These are phyloP conservation scores for Anodontia alba DNA, from an alignment of 2,888 invertebrate species.

Conservation along the genomic window DNA sequence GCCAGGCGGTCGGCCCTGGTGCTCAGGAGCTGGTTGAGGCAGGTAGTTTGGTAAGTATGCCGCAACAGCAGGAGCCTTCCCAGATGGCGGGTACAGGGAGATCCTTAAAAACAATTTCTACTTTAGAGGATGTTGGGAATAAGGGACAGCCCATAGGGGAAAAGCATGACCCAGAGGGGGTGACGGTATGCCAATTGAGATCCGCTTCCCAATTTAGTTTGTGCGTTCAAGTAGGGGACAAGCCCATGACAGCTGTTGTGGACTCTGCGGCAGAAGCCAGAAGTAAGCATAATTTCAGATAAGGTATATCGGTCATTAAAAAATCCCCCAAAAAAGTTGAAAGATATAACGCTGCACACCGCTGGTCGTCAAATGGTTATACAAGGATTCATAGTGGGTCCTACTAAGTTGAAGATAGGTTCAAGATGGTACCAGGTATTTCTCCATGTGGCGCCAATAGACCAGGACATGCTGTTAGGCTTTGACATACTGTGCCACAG, in stretches of 20 bases:
- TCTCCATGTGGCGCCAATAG: slow-evolving; percentile 40
- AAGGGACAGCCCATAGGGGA: neutral
- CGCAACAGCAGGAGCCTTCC: neutral
- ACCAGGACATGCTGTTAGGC: slow-evolving; percentile 40
- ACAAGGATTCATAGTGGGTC: slow-evolving; percentile 23
- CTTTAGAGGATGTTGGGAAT: neutral
- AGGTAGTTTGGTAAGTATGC: neutral
- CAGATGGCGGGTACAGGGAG: too few relatives aligned
- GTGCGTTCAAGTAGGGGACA: slow-evolving; percentile 14
- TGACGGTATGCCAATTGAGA: slow-evolving; percentile 16
- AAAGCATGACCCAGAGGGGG: neutral
- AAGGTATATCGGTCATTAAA: slow-evolving; percentile 26
- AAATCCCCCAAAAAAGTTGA: slow-evolving; percentile 28
- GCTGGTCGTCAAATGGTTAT: slow-evolving; percentile 47
- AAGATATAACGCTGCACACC: slow-evolving; percentile 30
- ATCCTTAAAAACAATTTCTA: neutral
- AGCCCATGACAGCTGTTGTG: slow-evolving; percentile 19
- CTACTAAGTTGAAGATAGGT: slow-evolving; percentile 20
- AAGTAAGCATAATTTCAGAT: slow-evolving; percentile 53
- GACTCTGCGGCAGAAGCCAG: slow-evolving; percentile 54
- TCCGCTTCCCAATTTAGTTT: slow-evolving; percentile 24
- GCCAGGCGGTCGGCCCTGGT: neutral
- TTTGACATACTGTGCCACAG: slow-evolving; percentile 14
- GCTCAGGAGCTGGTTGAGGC: neutral
- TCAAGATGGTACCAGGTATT: neutral